Base-by-base conservation (phyloP, 2,888 invertebrate genomes). In the Fragum fragum region DNA sequence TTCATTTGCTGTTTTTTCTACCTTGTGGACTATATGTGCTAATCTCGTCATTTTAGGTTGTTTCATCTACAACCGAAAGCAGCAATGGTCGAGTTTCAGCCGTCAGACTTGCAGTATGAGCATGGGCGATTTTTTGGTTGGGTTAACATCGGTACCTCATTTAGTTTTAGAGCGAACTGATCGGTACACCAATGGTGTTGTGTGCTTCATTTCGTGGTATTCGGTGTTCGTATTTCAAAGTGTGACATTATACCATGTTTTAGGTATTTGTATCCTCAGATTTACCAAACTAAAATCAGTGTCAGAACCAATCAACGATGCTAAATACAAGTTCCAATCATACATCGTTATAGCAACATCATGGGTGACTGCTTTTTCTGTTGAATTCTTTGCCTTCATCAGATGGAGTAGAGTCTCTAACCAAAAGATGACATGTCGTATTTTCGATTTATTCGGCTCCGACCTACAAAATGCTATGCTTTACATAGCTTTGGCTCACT, bases 161-260 rank as follows among this genome's bases (percentile, higher is more conserved):
- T 21, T 63, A 32, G 36, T 63, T 29, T 6, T 63, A n/a, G 63
- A 63, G 21, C 16, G 28, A 7, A 23, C n/a, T 6, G 63, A n/a
- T 18, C 16, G 63, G 0, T 18, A 3, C 21, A 63, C 21, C 3
- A n/a, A 36, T n/a, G n/a, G 32, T 16, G 6, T 36, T n/a, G 0
- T 63, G 32, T 63, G 63, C 32, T 32, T 18, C 9, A 6, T n/a
- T 21, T 28, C 36, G 14, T 63, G 14, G 14, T 63, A 63, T 9
- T 14, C 28, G 63, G 26, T 36, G 16, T 63, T 63, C 21, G 23
- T 29, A 0, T 16, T 21, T 21, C 63, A 63, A 18, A 28, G 63
- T 14, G 63, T 63, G 32, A 63, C 63, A 11, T 63, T 63, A 9
- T 36, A n/a, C 14, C 63, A 63, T 18, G 63, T 63, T 32, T n/a